Conservation (phyloP, 1,140 invertebrate species). For the Anagrus nilaparvatae region DNA sequence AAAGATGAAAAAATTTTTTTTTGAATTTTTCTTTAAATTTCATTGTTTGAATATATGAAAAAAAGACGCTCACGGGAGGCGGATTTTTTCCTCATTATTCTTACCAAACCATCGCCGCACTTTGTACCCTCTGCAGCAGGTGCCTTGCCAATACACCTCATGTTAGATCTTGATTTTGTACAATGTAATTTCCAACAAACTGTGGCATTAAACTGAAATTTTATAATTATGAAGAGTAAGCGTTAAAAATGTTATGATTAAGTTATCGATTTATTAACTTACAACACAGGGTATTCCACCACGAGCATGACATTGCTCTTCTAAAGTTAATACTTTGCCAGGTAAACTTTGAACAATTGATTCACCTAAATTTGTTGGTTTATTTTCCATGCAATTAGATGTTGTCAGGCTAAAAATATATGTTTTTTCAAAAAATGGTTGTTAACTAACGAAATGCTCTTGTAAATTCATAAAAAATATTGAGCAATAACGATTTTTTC, state of each 20-base stretch:
- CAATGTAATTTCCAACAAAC: conserved; percentile 14
- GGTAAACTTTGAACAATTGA: conserved; percentile 1
- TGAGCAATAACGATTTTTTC: no score
- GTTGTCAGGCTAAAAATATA: conserved; percentile 5
- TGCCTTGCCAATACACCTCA: conserved; percentile 12
- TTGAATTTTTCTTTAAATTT: no score
- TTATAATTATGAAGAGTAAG: no score
- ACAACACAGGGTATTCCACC: conserved; percentile 12
- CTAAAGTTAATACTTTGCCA: conserved; percentile 11
- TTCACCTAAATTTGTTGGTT: conserved; percentile 7
- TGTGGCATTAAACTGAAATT: conserved; percentile 11
- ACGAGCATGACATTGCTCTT: conserved; percentile 10
- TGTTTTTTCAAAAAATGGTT: no score
- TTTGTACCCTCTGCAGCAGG: conserved; percentile 13
- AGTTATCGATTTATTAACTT: neutral
- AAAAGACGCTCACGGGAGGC: no score
- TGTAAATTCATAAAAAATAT: no score
- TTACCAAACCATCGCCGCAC: conserved; percentile 11
- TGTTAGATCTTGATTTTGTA: conserved; percentile 11
- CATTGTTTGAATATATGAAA: no score
- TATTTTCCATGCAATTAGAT: conserved; percentile 12
- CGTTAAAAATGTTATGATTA: neutral
- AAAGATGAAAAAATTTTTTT: no score
- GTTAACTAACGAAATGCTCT: no score
- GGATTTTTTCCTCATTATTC: no score